Percentiles rank a stretch among this genome's conserved stretches.
These are phyloP conservation scores for Xestia c-nigrum DNA, from an alignment of 2,888 invertebrate species.

Conservation along the genomic window DNA sequence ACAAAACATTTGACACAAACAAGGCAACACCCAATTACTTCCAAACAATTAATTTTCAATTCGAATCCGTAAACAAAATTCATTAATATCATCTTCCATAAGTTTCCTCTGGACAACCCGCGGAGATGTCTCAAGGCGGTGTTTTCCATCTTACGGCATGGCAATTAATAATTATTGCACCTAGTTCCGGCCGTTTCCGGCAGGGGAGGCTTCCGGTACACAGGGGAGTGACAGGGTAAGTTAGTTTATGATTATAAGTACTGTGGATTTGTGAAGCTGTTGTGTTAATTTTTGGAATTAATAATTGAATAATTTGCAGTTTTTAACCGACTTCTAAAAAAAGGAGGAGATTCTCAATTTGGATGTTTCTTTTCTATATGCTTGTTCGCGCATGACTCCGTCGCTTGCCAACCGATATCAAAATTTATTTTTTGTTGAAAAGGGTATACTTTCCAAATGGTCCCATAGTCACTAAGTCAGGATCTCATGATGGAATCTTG, in stretches of 20 bases:
- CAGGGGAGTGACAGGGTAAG: slow-evolving; percentile 60
- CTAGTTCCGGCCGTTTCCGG: slow-evolving; percentile 86
- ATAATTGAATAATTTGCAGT: not conserved
- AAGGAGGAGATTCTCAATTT: too few relatives aligned
- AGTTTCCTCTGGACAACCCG: slow-evolving; percentile 74
- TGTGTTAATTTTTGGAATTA: slow-evolving; percentile 48
- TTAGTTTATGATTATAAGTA: slow-evolving; percentile 79
- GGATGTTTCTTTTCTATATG: too few relatives aligned
- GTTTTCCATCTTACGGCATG: slow-evolving; percentile 76
- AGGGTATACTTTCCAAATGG: too few relatives aligned
- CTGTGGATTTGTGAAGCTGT: slow-evolving; percentile 68
- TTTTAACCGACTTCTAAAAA: too few relatives aligned
- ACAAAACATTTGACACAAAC: slow-evolving; percentile 11
- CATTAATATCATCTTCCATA: slow-evolving; percentile 66
- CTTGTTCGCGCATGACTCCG: too few relatives aligned
- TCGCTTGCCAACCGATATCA: too few relatives aligned
- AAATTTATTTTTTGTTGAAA: too few relatives aligned
- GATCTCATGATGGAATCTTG: too few relatives aligned
- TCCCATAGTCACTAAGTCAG: too few relatives aligned
- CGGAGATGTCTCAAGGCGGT: slow-evolving; percentile 80
- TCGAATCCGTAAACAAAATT: slow-evolving; percentile 64
- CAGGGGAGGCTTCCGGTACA: slow-evolving; percentile 78
- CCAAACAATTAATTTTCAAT: slow-evolving; percentile 71
- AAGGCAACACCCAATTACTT: slow-evolving; percentile 49
- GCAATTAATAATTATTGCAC: slow-evolving; percentile 90